Evolutionary conservation across 1,140 invertebrate genomes (phyloP).

Genomic region (Microplitis demolitor): DNA sequence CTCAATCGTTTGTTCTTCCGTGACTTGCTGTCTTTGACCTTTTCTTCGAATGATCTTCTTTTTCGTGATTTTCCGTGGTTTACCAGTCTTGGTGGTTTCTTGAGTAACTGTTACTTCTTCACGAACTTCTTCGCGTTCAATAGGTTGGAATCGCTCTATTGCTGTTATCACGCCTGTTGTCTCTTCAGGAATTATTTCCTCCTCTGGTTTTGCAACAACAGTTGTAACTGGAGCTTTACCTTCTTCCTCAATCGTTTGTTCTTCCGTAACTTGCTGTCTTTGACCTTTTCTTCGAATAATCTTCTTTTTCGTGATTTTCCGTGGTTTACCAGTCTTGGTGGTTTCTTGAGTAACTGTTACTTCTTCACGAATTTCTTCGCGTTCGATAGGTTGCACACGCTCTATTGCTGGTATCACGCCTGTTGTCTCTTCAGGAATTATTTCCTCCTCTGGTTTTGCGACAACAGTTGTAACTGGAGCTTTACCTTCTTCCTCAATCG

Average conservation of each 20-base stretch:
- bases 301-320: constrained; percentile 19
- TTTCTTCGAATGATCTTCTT: constrained; percentile 42
- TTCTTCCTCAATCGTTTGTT: constrained; percentile 53
- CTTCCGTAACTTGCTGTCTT: constrained; percentile 43
- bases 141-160: constrained; percentile 20
- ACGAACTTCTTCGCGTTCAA: constrained; percentile 20
- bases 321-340: constrained; percentile 8
- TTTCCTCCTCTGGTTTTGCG: constrained; percentile 18
- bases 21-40: constrained; percentile 43
- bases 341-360: constrained; percentile 22
- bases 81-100: constrained; percentile 22
- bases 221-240: constrained; percentile 24
- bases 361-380: constrained; percentile 23
- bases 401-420: neutral
- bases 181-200: constrained; percentile 20
- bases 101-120: constrained; percentile 31
- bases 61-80: constrained; percentile 29
- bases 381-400: neutral
- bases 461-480: constrained; percentile 11
- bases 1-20: constrained; percentile 42
- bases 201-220: neutral
- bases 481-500: constrained; percentile 31
- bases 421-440: neutral
- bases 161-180: neutral
- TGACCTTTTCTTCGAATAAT: constrained; percentile 21